A percentile compares a stretch with the other conserved stretches of the same genome.
Evolutionary conservation across 2,797 vertebrate species (phyloP).

Genomic region (Bradypodion pumilum): DNA sequence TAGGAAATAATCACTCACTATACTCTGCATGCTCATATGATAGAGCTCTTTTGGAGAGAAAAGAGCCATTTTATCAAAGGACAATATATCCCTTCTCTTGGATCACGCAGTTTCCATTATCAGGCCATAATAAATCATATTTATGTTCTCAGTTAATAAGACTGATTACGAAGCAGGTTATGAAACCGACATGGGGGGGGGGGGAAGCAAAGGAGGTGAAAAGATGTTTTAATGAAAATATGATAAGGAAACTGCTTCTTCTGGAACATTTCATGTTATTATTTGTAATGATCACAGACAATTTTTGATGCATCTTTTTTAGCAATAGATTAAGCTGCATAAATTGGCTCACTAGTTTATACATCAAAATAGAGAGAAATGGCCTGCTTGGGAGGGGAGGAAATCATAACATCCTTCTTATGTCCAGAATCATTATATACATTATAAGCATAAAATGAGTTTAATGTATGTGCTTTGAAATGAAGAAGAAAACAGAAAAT

Average conservation of each 20-base stretch:
- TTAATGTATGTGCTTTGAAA: conserved; percentile 76
- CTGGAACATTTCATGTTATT: conserved; percentile 78
- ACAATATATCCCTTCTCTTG: conserved; percentile 91
- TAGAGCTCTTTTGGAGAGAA: conserved; percentile 82
- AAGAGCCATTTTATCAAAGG: conserved; percentile 83
- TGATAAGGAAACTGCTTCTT: conserved; percentile 81
- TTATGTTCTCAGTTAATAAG: conserved; percentile 86
- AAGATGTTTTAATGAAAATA: conserved; percentile 85
- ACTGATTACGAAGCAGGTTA: conserved; percentile 82
- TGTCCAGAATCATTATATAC: conserved; percentile 78
- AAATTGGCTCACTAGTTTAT: conserved; percentile 78
- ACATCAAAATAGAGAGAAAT: conserved; percentile 69
- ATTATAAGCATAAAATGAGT: conserved; percentile 80
- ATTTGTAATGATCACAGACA: conserved; percentile 80
- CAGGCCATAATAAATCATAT: conserved; percentile 89
- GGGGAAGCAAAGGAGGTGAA: conserved; percentile 79
- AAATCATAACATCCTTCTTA: conserved; percentile 72
- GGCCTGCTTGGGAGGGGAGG: too few relatives aligned
- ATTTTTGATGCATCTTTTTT: conserved; percentile 82
- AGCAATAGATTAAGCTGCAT: conserved; percentile 79
- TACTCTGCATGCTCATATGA: conserved; percentile 80
- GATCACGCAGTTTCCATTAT: conserved; percentile 85
- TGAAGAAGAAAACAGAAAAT: conserved; percentile 74
- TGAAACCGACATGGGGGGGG: conserved; percentile 64
- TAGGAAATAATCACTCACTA: conserved; percentile 90